Evolutionary conservation across 2,888 invertebrate species (phyloP).

Genomic region (Acronicta aceris): DNA sequence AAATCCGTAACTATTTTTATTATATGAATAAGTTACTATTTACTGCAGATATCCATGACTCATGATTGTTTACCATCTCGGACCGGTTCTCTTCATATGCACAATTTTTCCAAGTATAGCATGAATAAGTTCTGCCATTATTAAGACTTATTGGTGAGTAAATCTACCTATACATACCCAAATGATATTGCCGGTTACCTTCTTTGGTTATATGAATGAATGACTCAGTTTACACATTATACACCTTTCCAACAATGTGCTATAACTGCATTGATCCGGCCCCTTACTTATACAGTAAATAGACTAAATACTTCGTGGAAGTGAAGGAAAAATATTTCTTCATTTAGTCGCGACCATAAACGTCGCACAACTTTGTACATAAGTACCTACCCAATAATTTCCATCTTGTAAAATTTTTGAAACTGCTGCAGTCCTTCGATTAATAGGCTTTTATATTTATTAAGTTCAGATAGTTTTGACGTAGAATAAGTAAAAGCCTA

Average conservation of each 20-base stretch:
- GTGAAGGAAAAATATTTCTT: conserved; percentile 27
- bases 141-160: conserved; percentile 66
- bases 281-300: conserved; percentile 29
- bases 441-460: too few species aligned
- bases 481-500: too few species aligned
- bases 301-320: conserved; percentile 37
- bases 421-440: too few species aligned
- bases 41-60: conserved; percentile 68
- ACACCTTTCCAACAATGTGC: conserved; percentile 46
- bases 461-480: too few species aligned
- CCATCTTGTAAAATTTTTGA: too few species aligned
- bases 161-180: conserved; percentile 63
- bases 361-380: too few species aligned
- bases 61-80: conserved; percentile 71
- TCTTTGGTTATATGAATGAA: conserved; percentile 70
- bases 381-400: too few species aligned
- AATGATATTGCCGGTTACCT: conserved; percentile 65
- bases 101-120: conserved; percentile 76
- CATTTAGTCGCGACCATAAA: too few species aligned
- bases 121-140: conserved; percentile 72
- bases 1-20: conserved; percentile 64
- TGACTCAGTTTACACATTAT: conserved; percentile 60
- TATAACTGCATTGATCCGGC: conserved; percentile 45
- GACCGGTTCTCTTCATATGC: conserved; percentile 75
- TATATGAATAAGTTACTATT: conserved; percentile 63